phyloP scores from a whole-genome alignment of 1,140 invertebrate species.

The Oscheius sp. region DNA sequence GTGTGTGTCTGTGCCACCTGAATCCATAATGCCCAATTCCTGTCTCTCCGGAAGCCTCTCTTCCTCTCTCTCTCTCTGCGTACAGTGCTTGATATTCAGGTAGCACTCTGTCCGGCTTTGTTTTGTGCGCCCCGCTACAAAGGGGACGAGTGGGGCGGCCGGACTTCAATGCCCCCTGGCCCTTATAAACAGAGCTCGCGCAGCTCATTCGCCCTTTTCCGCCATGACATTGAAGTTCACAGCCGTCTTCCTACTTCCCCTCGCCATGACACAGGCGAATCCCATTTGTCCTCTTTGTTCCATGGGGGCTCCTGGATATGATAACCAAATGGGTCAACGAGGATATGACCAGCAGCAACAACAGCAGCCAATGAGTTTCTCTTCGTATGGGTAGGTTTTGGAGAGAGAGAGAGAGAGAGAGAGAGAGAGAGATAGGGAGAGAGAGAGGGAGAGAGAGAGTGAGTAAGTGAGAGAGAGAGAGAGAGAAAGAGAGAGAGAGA shows the following conservation, averaged over 20 bases:
- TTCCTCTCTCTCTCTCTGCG: neutral
- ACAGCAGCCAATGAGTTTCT: no score
- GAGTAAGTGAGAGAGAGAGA: no score
- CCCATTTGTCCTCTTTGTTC: neutral
- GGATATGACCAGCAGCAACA: no score
- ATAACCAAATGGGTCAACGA: neutral
- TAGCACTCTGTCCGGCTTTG: neutral
- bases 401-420: no score
- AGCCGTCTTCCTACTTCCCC: neutral
- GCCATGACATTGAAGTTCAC: neutral
- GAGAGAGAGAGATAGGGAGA: no score
- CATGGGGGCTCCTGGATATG: neutral
- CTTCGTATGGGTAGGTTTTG: no score
- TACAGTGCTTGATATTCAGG: no score
- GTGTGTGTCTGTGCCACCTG: no score
- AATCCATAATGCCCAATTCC: no score
- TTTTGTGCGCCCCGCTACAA: neutral
- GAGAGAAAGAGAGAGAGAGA: no score
- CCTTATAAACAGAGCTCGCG: neutral
- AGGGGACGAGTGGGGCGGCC: neutral
- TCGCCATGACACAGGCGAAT: neutral
- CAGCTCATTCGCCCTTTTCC: neutral
- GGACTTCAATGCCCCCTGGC: neutral
- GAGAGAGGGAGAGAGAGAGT: no score
- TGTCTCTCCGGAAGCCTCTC: neutral